Base-by-base conservation (phyloP, 2,888 invertebrate genomes). In the Leptopterna dolabrata region DNA sequence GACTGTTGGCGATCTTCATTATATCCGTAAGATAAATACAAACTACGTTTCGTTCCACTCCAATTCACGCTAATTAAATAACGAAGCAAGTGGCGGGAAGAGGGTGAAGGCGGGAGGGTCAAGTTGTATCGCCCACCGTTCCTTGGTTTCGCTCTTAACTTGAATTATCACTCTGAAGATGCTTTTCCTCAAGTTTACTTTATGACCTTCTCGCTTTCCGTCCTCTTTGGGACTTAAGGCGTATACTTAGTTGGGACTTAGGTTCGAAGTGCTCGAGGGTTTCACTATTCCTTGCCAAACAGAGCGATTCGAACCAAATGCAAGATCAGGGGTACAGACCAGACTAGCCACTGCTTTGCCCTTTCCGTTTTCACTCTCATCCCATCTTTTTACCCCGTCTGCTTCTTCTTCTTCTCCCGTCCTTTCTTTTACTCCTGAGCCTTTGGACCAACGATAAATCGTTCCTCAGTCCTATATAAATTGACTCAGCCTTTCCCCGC, bases 161-260 rank as follows among this genome's bases (percentile, higher is more conserved):
- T 63, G 63, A 63, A 63, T 63, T 63, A 63, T 63, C 63, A 24
- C 63, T 63, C 24, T 27, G 63, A 63, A 63, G 63, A 63, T 63
- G 63, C 63, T 63, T 63, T 24, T 63, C 63, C 24, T 63, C 63
- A 63, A 63, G 63, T 63, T 63, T 63, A 63, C 63, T 63, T 63
- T 63, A 63, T 63, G 63, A 63, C 63, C 63, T 63, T 63, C 63
- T 63, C 63, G 27, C 63, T 63, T 63, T 27, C 63, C 24, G 24
- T 63, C 63, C 63, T 63, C 63, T 63, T 63, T 63, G 63, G 63
- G 63, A 13, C 63, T 63, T 63, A 63, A 24, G 19, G 63, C 63
- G 24, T 19, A 13, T 24, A 63, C 63, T 63, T 63, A 63, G 63
- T 63, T 11, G 63, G 24, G 63, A 24, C 63, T 63, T 63, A 63